Evolutionary conservation across 2,797 vertebrate species (phyloP).

Genomic region (Melanotaenia maccullochi): DNA sequence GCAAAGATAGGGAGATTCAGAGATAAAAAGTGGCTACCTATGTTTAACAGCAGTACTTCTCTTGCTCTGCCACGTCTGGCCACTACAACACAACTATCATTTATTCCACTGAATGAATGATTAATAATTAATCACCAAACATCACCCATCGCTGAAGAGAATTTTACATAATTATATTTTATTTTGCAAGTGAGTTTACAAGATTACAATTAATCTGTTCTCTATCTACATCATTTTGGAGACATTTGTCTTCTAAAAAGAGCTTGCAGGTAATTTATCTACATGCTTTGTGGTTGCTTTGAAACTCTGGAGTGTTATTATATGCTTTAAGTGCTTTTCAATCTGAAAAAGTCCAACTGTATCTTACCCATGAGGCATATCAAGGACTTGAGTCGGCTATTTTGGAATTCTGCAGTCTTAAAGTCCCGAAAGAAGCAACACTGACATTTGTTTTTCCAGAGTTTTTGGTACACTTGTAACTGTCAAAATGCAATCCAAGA

Average conservation of each 20-base stretch:
- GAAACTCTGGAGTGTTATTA: constrained; percentile 48
- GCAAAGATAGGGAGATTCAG: constrained; percentile 56
- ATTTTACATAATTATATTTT: constrained; percentile 41
- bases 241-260: constrained; percentile 33
- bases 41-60: constrained; percentile 54
- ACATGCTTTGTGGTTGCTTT: constrained; percentile 31
- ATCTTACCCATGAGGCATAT: constrained; percentile 35
- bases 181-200: constrained; percentile 31
- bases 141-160: constrained; percentile 3
- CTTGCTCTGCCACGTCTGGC: constrained; percentile 42
- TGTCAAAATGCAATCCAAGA: constrained; percentile 37
- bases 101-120: constrained; percentile 16
- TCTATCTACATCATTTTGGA: constrained; percentile 45
- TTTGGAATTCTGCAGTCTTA: constrained; percentile 19
- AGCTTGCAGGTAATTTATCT: constrained; percentile 38
- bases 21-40: constrained; percentile 71
- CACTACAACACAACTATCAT: constrained; percentile 15
- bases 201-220: constrained; percentile 49
- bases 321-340: constrained; percentile 37
- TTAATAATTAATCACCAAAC: constrained; percentile 7
- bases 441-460: constrained; percentile 31
- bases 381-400: constrained; percentile 11
- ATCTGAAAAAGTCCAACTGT: constrained; percentile 33
- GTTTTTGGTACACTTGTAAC: constrained; percentile 20
- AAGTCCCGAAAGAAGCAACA: constrained; percentile 29